Conservation (phyloP, 2,113 vertebrate species). For the Odontophorus gujanensis region DNA sequence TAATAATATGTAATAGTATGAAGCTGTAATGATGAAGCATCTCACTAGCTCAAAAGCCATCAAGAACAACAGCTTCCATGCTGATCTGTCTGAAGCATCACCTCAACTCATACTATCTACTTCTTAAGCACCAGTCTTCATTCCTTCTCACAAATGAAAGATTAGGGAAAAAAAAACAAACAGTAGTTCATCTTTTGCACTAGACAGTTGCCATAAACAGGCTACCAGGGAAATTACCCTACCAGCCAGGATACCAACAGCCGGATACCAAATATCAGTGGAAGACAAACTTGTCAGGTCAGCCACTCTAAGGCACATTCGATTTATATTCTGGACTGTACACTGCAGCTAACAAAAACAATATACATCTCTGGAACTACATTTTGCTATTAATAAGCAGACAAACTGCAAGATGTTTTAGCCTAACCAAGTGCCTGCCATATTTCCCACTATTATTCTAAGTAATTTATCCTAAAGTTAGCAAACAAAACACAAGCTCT, state of each 20-base stretch:
- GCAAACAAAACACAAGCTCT: not conserved
- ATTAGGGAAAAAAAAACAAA: not conserved
- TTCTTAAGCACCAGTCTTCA: not conserved
- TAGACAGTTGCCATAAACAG: not conserved
- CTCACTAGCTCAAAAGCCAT: not conserved
- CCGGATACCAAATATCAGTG: not conserved
- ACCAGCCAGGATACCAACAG: not conserved
- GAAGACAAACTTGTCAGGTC: not conserved
- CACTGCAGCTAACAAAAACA: not conserved
- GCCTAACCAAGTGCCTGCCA: accelerated
- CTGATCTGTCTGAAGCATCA: not conserved
- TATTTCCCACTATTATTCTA: not conserved
- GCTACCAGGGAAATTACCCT: not conserved
- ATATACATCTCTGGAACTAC: not conserved
- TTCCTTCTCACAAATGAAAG: not conserved
- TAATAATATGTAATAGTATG: not conserved
- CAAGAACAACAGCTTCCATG: not conserved
- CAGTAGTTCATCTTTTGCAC: not conserved
- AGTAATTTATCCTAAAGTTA: not conserved
- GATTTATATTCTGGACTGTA: not conserved
- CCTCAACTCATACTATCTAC: not conserved
- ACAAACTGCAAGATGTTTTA: not conserved
- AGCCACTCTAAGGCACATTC: not conserved
- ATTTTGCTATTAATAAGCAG: not conserved
- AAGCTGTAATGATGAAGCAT: not conserved